Conservation (phyloP, 2,113 vertebrate genomes). For the Carollia perspicillata region DNA sequence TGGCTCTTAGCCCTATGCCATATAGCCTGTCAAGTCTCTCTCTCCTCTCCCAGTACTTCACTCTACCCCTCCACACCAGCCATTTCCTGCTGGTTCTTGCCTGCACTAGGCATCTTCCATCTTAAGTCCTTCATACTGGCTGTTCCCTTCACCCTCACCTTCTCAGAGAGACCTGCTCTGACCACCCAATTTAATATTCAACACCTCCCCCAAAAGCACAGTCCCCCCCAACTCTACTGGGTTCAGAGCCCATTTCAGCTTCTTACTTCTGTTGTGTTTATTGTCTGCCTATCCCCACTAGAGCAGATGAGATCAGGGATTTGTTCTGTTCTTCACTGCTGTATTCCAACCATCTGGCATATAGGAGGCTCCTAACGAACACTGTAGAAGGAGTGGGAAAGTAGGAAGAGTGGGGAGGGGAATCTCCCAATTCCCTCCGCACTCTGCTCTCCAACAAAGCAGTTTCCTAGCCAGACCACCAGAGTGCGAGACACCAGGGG, state of each 20-base stretch:
- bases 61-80: neutral
- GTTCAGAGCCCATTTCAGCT: neutral
- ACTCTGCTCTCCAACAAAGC: neutral
- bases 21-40: neutral
- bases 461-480: neutral
- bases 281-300: neutral
- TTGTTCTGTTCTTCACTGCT: neutral
- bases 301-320: neutral
- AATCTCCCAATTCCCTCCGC: neutral
- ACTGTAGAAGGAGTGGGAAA: neutral
- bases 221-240: too few relatives aligned
- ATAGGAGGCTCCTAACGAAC: neutral
- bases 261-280: neutral
- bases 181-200: neutral
- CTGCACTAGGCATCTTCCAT: neutral
- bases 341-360: neutral
- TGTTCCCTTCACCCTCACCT: neutral
- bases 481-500: neutral
- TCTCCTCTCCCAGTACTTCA: neutral
- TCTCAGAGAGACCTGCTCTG: neutral
- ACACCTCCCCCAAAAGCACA: neutral
- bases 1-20: neutral
- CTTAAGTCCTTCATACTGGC: neutral
- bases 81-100: neutral
- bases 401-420: too few relatives aligned